A percentile compares a stretch with the other conserved stretches of the same genome.
phyloP scores from a whole-genome alignment of 2,797 vertebrate species.

The Spheniscus humboldti region DNA sequence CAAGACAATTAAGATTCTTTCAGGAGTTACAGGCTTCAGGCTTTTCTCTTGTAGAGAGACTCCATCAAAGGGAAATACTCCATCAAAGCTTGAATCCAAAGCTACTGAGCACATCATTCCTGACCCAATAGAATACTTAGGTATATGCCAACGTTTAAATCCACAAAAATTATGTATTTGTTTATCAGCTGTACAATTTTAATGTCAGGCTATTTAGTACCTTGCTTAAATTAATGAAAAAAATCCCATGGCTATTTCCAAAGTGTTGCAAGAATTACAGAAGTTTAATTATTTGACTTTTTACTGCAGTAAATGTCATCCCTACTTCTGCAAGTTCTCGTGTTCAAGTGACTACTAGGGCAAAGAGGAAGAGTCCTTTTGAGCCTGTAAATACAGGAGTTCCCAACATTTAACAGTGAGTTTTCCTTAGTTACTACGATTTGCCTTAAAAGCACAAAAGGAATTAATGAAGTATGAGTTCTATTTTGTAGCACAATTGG shows the following conservation, averaged over 20 bases:
- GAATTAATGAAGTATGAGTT: background rate
- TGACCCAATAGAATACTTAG: background rate
- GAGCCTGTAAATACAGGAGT: background rate
- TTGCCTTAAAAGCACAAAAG: background rate
- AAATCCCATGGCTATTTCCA: background rate
- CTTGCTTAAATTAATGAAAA: background rate
- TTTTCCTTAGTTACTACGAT: background rate
- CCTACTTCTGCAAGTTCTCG: background rate
- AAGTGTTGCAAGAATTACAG: background rate
- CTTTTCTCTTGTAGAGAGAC: background rate
- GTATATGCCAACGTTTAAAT: background rate
- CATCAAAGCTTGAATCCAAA: background rate
- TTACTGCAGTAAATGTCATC: background rate
- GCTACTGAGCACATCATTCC: fast-evolving
- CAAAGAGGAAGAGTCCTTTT: background rate
- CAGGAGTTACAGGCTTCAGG: background rate
- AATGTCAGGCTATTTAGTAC: background rate
- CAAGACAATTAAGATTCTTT: background rate
- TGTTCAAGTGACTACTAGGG: background rate
- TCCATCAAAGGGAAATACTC: background rate
- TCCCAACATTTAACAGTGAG: background rate
- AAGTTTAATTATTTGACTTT: background rate
- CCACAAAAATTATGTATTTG: background rate
- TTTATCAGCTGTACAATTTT: background rate
- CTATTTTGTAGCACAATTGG: background rate